phyloP scores from a whole-genome alignment of 2,797 vertebrate species.

The Spinus olivaceus region DNA sequence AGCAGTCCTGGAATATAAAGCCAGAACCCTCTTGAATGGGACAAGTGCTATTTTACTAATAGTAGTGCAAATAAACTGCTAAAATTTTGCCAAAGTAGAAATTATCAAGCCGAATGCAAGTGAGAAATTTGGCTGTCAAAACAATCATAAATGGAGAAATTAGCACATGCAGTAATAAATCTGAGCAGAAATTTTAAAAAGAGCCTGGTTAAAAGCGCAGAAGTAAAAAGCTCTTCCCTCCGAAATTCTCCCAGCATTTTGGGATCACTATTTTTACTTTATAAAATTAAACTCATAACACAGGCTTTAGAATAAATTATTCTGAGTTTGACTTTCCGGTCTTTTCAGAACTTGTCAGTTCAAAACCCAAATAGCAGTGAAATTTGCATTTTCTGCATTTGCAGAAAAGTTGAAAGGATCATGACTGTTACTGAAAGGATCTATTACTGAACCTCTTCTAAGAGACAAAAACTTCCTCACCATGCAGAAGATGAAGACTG shows the following conservation, averaged over 20 bases:
- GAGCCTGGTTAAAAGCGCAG: background rate
- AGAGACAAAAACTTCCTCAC: background rate
- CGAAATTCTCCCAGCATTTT: background rate
- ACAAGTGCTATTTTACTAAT: background rate
- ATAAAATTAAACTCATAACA: slow-evolving; percentile 2
- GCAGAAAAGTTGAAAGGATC: background rate
- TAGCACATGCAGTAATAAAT: background rate
- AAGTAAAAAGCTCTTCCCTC: background rate
- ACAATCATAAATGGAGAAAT: background rate
- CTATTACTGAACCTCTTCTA: background rate
- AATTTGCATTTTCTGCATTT: background rate
- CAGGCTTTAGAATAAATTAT: background rate
- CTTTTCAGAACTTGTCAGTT: slow-evolving; percentile 4
- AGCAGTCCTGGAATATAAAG: background rate
- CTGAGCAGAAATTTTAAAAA: background rate
- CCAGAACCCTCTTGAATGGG: background rate
- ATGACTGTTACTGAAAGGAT: background rate
- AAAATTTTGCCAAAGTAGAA: background rate
- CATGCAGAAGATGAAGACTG: background rate
- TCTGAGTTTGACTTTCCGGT: background rate
- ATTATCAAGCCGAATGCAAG: background rate
- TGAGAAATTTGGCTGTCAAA: background rate
- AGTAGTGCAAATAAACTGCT: background rate
- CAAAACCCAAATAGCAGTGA: background rate
- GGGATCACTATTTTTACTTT: slow-evolving; percentile 8